Percentiles rank a stretch among this genome's conserved stretches.
These are phyloP conservation scores for Centruroides vittatus DNA, from an alignment of 1,140 invertebrate species.

Conservation along the genomic window DNA sequence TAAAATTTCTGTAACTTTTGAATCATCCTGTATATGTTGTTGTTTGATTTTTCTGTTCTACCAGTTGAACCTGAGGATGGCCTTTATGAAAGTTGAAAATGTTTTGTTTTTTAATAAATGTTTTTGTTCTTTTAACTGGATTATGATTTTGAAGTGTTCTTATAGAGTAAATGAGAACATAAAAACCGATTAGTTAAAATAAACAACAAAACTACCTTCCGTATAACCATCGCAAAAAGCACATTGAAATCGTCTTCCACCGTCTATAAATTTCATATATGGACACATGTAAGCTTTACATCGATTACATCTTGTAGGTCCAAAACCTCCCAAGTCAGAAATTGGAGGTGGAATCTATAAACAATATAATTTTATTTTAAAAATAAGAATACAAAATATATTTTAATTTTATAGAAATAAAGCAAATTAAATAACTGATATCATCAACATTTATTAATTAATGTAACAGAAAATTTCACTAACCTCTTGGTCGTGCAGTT, in stretches of 20 bases:
- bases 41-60: no score
- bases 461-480: neutral
- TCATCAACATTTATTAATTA: no score
- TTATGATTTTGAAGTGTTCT: neutral
- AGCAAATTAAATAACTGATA: neutral
- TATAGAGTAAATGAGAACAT: neutral
- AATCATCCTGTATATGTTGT: no score
- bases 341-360: slow-evolving; percentile 17
- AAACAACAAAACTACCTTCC: slow-evolving; percentile 51
- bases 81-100: no score
- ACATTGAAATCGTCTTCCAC: slow-evolving; percentile 89
- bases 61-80: no score
- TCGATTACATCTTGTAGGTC: slow-evolving; percentile 85
- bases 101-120: no score
- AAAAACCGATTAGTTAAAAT: neutral
- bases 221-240: slow-evolving; percentile 89
- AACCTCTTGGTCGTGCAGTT: slow-evolving; percentile 41
- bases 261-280: slow-evolving; percentile 97
- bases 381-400: neutral
- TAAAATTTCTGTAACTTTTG: no score
- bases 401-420: neutral
- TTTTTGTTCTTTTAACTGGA: no score
- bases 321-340: slow-evolving; percentile 49
- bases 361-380: neutral
- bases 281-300: slow-evolving; percentile 99